Evolutionary conservation across 2,113 vertebrate species (phyloP).

Genomic region (Poeciliopsis occidentalis): DNA sequence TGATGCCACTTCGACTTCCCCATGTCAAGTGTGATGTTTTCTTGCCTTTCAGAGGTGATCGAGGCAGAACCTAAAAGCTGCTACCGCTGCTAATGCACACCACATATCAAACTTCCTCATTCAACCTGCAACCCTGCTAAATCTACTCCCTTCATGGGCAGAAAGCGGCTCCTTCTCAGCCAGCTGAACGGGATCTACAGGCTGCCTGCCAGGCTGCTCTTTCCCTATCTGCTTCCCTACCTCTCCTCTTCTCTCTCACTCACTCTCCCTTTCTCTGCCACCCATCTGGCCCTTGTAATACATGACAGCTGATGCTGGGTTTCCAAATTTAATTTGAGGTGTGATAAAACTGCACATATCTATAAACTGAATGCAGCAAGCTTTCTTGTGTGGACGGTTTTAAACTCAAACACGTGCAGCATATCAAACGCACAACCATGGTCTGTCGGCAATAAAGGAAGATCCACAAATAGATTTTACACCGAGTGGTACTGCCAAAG

Average conservation of each 20-base stretch:
- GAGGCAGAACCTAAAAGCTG: constrained; percentile 3
- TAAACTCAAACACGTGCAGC: constrained; percentile 58
- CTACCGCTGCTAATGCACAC: constrained; percentile 3
- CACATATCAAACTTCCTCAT: constrained; percentile 38
- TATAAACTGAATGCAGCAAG: constrained; percentile 67
- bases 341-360: constrained; percentile 76
- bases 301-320: constrained; percentile 72
- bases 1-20: constrained; percentile 3
- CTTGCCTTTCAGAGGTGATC: constrained; percentile 13
- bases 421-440: constrained; percentile 51
- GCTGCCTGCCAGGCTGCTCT: constrained; percentile 23
- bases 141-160: constrained; percentile 16
- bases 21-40: constrained; percentile 19
- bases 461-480: constrained; percentile 61
- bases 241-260: constrained; percentile 9
- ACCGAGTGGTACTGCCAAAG: constrained; percentile 31
- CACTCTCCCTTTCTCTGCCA: constrained; percentile 53
- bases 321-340: constrained; percentile 75
- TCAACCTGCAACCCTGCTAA: constrained; percentile 3
- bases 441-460: constrained; percentile 50
- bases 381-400: constrained; percentile 56
- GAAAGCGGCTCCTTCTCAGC: constrained; percentile 19
- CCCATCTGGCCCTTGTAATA: constrained; percentile 74
- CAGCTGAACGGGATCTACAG: constrained; percentile 20
- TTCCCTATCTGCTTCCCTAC: constrained; percentile 7